phyloP scores from a whole-genome alignment of 2,888 invertebrate species.

The Tetranychus piercei region DNA sequence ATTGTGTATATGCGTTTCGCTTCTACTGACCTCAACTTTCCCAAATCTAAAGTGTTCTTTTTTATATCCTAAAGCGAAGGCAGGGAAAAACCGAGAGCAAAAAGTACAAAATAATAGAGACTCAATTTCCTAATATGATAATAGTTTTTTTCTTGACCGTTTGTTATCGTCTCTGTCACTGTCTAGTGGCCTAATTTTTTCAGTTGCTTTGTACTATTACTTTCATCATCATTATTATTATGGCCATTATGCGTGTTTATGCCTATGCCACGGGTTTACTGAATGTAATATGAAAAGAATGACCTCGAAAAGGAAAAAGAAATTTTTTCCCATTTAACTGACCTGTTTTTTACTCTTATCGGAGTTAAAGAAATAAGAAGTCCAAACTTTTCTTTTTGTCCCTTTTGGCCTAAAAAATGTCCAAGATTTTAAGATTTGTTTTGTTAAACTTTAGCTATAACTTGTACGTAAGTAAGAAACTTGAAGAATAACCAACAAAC shows the following conservation, averaged over 20 bases:
- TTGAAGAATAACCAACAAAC: too few species aligned
- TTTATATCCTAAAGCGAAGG: too few species aligned
- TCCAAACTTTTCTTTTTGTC: too few species aligned
- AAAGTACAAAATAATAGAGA: too few species aligned
- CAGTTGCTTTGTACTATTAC: not conserved
- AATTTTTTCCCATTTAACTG: not conserved
- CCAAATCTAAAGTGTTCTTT: not conserved
- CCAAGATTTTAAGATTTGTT: too few species aligned
- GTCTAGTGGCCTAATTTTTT: not conserved
- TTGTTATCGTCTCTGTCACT: not conserved
- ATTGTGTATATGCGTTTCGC: not conserved
- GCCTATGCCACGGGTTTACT: not conserved
- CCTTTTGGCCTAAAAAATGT: too few species aligned
- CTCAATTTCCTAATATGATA: too few species aligned
- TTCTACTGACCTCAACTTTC: not conserved
- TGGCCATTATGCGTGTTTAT: not conserved
- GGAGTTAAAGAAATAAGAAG: too few species aligned
- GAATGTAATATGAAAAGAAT: not conserved
- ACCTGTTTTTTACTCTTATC: not conserved
- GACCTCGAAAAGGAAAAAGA: not conserved
- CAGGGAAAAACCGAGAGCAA: too few species aligned
- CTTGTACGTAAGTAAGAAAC: too few species aligned
- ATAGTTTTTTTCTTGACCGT: not conserved
- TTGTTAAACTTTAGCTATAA: too few species aligned
- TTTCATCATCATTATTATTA: not conserved